Conservation (phyloP, 2,113 vertebrate species). For the Chelonoidis abingdonii region DNA sequence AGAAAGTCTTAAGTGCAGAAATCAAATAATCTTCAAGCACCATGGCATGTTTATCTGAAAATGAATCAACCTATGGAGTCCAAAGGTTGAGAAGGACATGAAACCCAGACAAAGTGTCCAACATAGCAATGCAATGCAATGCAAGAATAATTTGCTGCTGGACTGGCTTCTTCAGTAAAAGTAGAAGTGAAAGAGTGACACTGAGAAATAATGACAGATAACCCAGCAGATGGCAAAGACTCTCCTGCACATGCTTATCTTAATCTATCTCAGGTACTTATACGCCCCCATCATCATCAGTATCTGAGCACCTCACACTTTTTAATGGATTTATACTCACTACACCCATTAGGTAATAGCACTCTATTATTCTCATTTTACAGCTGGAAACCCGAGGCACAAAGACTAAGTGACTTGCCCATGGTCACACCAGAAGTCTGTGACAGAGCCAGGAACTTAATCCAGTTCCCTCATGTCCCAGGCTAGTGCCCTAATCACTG, state of each 20-base stretch:
- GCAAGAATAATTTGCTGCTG: neutral
- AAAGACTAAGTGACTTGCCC: too few species aligned
- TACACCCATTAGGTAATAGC: too few species aligned
- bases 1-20: neutral
- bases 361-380: too few species aligned
- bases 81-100: neutral
- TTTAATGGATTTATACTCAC: too few species aligned
- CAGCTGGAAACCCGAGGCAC: too few species aligned
- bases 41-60: neutral
- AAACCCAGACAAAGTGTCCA: neutral
- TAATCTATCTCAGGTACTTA: neutral
- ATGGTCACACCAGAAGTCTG: too few species aligned
- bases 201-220: rapidly evolving
- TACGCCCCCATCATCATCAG: neutral
- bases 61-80: neutral
- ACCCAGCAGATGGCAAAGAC: rapidly evolving
- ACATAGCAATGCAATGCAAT: rapidly evolving
- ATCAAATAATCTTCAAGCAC: conserved; percentile 20
- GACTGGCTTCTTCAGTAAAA: neutral
- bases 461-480: too few species aligned
- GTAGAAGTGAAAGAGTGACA: neutral
- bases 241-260: neutral
- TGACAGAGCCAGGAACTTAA: too few species aligned
- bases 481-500: too few species aligned
- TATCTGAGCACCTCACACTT: too few species aligned